These are phyloP conservation scores for Scaptomyza hsui DNA, from an alignment of 1,140 invertebrate genomes.

Conservation along the genomic window DNA sequence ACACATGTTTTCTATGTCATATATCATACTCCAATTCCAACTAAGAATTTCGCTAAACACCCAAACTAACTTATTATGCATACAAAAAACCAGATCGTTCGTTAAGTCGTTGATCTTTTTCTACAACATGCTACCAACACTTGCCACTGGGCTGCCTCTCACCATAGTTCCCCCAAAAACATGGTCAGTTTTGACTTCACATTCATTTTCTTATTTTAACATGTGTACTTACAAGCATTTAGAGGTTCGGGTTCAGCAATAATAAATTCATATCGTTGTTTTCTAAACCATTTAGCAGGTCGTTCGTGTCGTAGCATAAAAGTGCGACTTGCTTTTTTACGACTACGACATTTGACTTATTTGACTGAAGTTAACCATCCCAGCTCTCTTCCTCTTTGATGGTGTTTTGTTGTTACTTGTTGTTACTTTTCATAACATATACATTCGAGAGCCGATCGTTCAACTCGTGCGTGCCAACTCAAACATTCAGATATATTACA, in stretches of 20 bases:
- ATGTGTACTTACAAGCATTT: constrained; percentile 17
- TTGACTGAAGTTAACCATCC: background rate
- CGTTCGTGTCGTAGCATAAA: constrained; percentile 42
- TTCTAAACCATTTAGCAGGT: constrained; percentile 67
- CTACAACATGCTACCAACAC: constrained; percentile 27
- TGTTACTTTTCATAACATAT: constrained; percentile 19
- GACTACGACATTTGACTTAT: constrained; percentile 17
- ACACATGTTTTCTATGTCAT: constrained; percentile 1
- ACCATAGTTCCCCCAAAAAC: background rate
- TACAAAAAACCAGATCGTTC: constrained; percentile 30
- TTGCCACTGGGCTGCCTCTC: constrained; percentile 6
- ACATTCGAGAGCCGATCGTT: constrained; percentile 62
- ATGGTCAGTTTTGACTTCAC: background rate
- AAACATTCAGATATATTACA: constrained; percentile 43
- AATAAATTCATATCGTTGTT: constrained; percentile 49
- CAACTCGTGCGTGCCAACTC: constrained; percentile 53
- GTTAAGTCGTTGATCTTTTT: constrained; percentile 54
- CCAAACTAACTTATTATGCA: constrained; percentile 39
- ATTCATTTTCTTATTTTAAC: constrained; percentile 2
- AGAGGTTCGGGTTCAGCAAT: constrained; percentile 43
- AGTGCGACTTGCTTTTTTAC: constrained; percentile 52
- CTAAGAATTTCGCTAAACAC: constrained; percentile 12
- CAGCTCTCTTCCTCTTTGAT: constrained; percentile 17
- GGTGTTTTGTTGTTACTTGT: constrained; percentile 24
- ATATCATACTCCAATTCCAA: constrained; percentile 24